Evolutionary conservation across 2,113 vertebrate species (phyloP), one percentile per base, ranked within the genome.

Genomic region (Salvelinus fontinalis): DNA sequence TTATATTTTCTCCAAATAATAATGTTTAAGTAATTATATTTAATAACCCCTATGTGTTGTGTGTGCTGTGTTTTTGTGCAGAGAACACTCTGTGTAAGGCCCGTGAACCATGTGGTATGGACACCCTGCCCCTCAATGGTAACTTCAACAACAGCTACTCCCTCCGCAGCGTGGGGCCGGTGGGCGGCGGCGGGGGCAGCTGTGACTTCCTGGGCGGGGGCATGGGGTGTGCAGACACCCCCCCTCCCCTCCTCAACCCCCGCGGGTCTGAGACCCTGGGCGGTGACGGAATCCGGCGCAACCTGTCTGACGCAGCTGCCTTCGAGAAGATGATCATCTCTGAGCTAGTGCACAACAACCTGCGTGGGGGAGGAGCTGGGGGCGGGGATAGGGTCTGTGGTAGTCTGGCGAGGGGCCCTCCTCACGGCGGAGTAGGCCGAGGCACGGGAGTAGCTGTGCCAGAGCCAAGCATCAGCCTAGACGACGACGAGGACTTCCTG

Each of bases 101-200:
- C 74, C 93, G 96, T 34, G 96, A 97, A 81, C 93, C 95, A 69
- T 95, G 95, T 44, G 95, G 95, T 74, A 96, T 97, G 95, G 96
- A 97, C 87, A 95, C 96, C 5, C 92, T 97, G 65, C 96, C 96
- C 22, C 93, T 97, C 72, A 97, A 97, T 0, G 96, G 96, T 73
- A 97, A 97, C 92, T 97, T 97, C 93, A 97, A 97, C 93, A 97
- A 97, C 93, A 97, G 96, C 84, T 97, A 97, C 90, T 97, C 96
- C 73, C 88, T 97, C 82, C 93, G 96, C 60, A 92, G 92, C 2
- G 73, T 67, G 29, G 70, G 70, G 8, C 68, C 70, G 0, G 73
- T 79, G 71, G 78, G 80, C 27, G 92, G 92, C 18, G 90, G 86
- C 0, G 90, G 92, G 0, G 93, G 93, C 73, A 93, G 93, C 90